Base-by-base conservation (phyloP, 1,140 invertebrate genomes). In the Scaptomyza montana region DNA sequence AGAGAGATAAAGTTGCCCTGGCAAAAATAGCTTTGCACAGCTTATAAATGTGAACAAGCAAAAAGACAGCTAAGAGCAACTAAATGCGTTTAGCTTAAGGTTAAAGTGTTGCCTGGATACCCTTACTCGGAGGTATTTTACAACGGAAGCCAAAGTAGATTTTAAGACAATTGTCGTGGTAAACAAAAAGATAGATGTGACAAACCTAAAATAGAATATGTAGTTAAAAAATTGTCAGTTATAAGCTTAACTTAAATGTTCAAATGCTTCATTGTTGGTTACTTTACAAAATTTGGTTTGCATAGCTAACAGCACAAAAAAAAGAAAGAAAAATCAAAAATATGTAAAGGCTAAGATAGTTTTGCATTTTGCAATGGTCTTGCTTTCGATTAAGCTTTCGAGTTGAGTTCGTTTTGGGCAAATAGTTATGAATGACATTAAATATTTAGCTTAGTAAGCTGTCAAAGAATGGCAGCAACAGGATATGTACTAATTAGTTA, bases 381-480 rank as follows among this genome's bases (percentile, higher is more conserved):
- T 65, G 61, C 57, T 75, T 75, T 75, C 65, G 63, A 74, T 68
- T 74, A 54, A 75, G 78, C 77, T 74, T 55, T 77, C 45, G 30
- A 78, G 59, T 49, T 57, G 50, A 41, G 25, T 77, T 81, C 8
- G 1, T 76, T 65, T 57, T 54, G 50, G 39, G 46, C 64, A 72
- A 51, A 46, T 54, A 55, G 69, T 84, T 84, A 51, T 72, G 77
- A 74, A 80, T 65, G 72, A 56, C 78, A 81, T 86, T 86, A 87
- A 87, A 78, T 81, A 73, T 86, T 87, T 78, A 74, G 66, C 55
- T 82, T 66, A 63, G 57, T 50, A 61, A 51, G 77, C 68, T 85
- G 67, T 73, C 64, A 49, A 9, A 56, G 13, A 55, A 46, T 12
- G 47, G 59, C 3, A 43, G 33, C 1, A 39, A 19, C 33, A 63